phyloP scores from a whole-genome alignment of 2,888 invertebrate species.

The Chloroclystis v-ata region DNA sequence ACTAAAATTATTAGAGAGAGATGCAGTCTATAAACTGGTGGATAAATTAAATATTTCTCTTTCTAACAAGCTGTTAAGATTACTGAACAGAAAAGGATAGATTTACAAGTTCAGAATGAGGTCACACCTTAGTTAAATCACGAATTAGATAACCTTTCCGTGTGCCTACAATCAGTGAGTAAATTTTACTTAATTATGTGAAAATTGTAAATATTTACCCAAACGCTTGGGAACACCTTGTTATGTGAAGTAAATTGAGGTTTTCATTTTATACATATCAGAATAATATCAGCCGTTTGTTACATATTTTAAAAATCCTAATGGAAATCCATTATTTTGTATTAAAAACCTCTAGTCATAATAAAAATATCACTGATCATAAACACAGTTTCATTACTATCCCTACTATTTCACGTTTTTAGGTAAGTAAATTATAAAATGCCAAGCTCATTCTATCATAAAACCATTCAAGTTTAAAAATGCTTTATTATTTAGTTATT shows the following conservation, averaged over 20 bases:
- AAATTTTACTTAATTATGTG: conserved; percentile 37
- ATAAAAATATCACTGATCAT: conserved; percentile 75
- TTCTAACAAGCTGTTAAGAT: background rate
- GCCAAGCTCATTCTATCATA: too few relatives aligned
- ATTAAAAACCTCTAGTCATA: conserved; percentile 85
- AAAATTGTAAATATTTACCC: conserved; percentile 42
- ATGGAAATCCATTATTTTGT: conserved; percentile 75
- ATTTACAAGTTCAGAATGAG: background rate
- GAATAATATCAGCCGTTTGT: conserved; percentile 56
- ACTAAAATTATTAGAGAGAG: too few relatives aligned
- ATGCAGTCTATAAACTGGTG: too few relatives aligned
- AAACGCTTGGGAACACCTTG: conserved; percentile 32
- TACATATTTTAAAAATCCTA: conserved; percentile 57
- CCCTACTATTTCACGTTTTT: background rate
- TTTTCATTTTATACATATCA: conserved; percentile 77
- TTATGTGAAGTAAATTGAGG: conserved; percentile 45
- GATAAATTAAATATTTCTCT: background rate
- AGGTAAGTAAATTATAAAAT: too few relatives aligned
- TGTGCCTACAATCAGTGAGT: conserved; percentile 64
- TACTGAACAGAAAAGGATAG: background rate
- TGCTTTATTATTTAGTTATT: too few relatives aligned
- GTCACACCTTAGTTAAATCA: conserved; percentile 21
- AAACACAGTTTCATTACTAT: conserved; percentile 15
- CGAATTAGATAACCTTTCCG: conserved; percentile 42
- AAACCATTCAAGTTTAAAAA: too few relatives aligned